These are phyloP conservation scores for Pempheris klunzingeri DNA, from an alignment of 2,797 vertebrate genomes.

Conservation along the genomic window DNA sequence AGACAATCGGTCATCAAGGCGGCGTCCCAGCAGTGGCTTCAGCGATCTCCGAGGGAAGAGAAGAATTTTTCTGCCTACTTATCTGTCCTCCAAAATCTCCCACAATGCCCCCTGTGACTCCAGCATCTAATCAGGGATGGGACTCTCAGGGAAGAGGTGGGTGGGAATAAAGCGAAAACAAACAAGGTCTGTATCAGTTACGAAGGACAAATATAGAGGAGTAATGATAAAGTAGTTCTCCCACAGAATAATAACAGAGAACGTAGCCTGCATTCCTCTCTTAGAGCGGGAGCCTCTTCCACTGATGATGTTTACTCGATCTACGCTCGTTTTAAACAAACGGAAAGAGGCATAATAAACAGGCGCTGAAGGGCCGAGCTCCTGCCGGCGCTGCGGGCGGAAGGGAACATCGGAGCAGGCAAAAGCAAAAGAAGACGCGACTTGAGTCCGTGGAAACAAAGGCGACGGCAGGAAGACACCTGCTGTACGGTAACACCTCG, in stretches of 20 bases:
- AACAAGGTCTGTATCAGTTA: constrained; percentile 72
- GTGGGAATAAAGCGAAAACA: constrained; percentile 66
- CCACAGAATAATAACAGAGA: constrained; percentile 59
- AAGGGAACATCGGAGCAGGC: constrained; percentile 5
- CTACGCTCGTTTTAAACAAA: constrained; percentile 71
- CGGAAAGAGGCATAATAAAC: constrained; percentile 73
- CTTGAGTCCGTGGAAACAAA: constrained; percentile 1
- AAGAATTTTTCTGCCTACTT: constrained; percentile 50
- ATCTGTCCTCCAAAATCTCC: constrained; percentile 59
- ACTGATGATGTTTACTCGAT: constrained; percentile 71
- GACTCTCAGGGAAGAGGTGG: constrained; percentile 49
- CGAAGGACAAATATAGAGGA: constrained; percentile 63
- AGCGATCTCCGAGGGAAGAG: constrained; percentile 33
- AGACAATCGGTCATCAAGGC: constrained; percentile 5
- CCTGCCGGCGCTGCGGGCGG: constrained; percentile 4
- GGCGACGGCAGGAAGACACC: constrained; percentile 17
- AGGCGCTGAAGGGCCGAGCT: constrained; percentile 48
- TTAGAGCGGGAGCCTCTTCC: constrained; percentile 51
- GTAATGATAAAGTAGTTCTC: constrained; percentile 66
- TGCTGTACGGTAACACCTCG: constrained; percentile 11
- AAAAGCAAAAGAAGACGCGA: not conserved
- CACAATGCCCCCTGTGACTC: constrained; percentile 35
- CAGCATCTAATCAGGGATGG: constrained; percentile 44
- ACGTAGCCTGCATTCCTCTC: constrained; percentile 49
- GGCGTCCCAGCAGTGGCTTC: constrained; percentile 22